Evolutionary conservation across 2,797 vertebrate species (phyloP).

Genomic region (Orestias chungarensis): DNA sequence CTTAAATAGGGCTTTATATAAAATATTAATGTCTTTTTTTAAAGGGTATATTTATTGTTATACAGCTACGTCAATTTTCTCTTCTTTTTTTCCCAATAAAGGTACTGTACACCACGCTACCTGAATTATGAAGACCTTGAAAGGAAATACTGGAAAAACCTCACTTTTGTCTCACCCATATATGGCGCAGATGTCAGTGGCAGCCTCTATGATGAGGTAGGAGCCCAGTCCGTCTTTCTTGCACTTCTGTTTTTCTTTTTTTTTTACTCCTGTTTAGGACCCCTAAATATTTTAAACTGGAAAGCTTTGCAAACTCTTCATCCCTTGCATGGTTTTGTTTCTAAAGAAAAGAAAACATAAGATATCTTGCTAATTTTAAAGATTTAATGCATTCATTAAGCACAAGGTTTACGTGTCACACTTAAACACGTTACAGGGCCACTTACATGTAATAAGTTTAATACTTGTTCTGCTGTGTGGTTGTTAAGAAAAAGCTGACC

Average conservation of each 20-base stretch:
- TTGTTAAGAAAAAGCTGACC: background rate
- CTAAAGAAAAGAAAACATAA: background rate
- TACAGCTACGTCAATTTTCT: background rate
- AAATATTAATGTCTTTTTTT: background rate
- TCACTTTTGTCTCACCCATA: conserved; percentile 96
- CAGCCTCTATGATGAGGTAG: conserved; percentile 95
- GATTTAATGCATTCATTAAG: background rate
- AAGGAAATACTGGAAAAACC: conserved; percentile 98
- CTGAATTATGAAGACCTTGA: conserved; percentile 96
- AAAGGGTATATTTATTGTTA: background rate
- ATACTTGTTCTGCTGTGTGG: too few species aligned
- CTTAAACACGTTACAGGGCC: background rate
- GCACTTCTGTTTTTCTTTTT: background rate
- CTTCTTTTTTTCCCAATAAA: conserved; percentile 53
- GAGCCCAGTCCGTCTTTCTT: background rate
- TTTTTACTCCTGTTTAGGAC: background rate
- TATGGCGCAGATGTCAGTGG: conserved; percentile 97
- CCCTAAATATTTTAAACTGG: background rate
- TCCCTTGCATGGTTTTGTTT: background rate
- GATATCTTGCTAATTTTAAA: background rate
- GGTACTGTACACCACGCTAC: conserved; percentile 94
- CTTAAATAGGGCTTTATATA: background rate
- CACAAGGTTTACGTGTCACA: background rate
- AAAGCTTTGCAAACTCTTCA: background rate
- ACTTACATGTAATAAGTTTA: background rate